Evolutionary conservation across 2,113 vertebrate species (phyloP), one percentile per base, ranked within the genome.

Genomic region (Archocentrus centrarchus): DNA sequence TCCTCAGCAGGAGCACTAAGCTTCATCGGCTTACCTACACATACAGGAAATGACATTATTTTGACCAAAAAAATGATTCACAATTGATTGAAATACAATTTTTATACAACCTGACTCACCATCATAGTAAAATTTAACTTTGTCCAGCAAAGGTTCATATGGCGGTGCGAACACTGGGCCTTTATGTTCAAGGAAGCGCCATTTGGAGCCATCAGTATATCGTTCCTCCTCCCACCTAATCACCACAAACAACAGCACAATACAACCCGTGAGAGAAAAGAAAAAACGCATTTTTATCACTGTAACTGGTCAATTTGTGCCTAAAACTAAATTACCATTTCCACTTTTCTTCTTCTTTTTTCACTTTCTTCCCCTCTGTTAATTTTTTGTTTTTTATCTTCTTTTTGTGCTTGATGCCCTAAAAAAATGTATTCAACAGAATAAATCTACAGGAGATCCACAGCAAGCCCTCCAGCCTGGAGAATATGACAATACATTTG

Each of bases 171-270:
- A 99, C 59, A 99, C 97, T 55, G 98, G 98, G 79, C 98, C 98
- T 93, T 98, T 98, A 91, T 99, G 98, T 93, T 99, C 98, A 91
- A 99, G 95, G 89, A 99, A 99, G 91, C 97, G 98, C 98, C 98
- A 99, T 58, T 99, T 99, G 85, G 98, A 97, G 88, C 98, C 98
- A 92, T 99, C 98, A 44, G 98, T 97, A 83, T 96, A 97, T 84
- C 98, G 95, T 79, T 99, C 98, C 92, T 99, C 98, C 92, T 99
- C 98, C 98, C 98, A 99, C 98, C 98, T 99, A 93, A 86, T 90
- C 90, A 91, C 11, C 60, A 77, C 30, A 82, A 61, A 85, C n/a
- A 82, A 82, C 30, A 88, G 73, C 37, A 86, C 58, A 75, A 35
- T 32, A 58, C 37, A 77, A 47, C 35, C 17, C 13, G 2, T 63